Conservation (phyloP, 2,113 vertebrate species). For the Pandion haliaetus region DNA sequence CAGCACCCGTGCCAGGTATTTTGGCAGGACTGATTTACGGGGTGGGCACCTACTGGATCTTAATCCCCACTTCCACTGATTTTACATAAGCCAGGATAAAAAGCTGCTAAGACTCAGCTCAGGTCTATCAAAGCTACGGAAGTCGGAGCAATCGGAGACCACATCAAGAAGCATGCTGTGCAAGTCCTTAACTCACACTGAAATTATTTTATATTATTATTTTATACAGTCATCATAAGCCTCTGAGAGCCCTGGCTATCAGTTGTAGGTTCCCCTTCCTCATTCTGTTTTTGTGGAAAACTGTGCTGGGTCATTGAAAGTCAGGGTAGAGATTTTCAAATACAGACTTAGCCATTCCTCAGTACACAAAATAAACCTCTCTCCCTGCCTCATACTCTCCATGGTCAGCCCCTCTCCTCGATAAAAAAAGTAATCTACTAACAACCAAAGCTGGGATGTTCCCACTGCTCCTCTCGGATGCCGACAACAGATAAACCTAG, state of each 20-base stretch:
- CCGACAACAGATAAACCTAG: neutral
- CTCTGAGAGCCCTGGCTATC: neutral
- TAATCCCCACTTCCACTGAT: rapidly evolving
- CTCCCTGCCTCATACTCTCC: neutral
- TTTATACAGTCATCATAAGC: rapidly evolving
- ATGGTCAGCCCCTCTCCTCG: neutral
- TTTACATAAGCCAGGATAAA: neutral
- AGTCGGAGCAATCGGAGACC: rapidly evolving
- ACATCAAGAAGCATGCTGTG: rapidly evolving
- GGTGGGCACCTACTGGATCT: neutral
- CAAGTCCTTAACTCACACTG: neutral
- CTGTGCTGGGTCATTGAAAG: neutral
- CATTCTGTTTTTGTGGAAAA: neutral
- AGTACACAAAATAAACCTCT: neutral
- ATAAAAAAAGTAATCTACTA: neutral
- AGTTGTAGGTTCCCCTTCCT: neutral
- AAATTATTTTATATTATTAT: neutral
- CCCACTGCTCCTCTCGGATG: neutral
- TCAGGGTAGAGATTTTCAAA: neutral
- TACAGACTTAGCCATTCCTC: rapidly evolving
- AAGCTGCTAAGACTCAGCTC: neutral
- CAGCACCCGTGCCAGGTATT: rapidly evolving
- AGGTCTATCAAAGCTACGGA: neutral
- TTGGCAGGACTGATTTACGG: neutral
- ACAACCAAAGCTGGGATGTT: neutral